Evolutionary conservation across 2,113 vertebrate species (phyloP), one percentile per base, ranked within the genome.

Genomic region (Sorex araneus): DNA sequence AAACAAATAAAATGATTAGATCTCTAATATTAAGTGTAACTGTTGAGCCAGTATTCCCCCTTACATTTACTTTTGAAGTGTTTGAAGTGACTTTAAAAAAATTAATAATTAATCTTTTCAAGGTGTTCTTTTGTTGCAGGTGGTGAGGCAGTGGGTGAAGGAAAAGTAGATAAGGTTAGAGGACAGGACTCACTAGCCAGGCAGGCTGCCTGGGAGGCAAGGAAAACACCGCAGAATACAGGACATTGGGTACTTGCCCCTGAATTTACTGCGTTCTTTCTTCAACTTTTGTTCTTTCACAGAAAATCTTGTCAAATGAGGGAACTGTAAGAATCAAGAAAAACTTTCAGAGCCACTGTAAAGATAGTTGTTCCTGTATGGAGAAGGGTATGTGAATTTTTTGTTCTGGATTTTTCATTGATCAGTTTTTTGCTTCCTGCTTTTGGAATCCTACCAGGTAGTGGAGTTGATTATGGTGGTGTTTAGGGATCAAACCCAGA

Each of bases 81-180:
- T 93, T 94, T 95, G 94, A 95, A 95, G 63, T 96, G 75, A 86
- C 91, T 95, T 77, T 74, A 77, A 76, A 32, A 25, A 87, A 93
- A 95, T 96, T 96, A 96, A 96, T 97, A 77, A 96, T 96, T 96
- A 96, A 96, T 94, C 92, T 92, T 73, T 84, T 69, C 91, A 94
- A 96, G 87, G 92, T 93, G 87, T 75, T 96, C 77, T 89, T 75
- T 93, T 21, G 11, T 13, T 50, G 47, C 47, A 79, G 76, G 92
- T 92, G 57, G 84, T 90, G 83, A 87, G 77, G 47, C 47, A 79
- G 76, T 94, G 94, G 57, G 84, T 90, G 86, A 87, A 81, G 67
- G 54, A 30, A 85, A 67, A 88, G 19, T 15, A 69, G 94, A 96
- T 95, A 96, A 96, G 70, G 57, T 27, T 8, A 71, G 80, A 93